Evolutionary conservation across 1,140 invertebrate genomes (phyloP), one percentile per base, ranked within the genome.

Genomic region (Neodiprion lecontei): DNA sequence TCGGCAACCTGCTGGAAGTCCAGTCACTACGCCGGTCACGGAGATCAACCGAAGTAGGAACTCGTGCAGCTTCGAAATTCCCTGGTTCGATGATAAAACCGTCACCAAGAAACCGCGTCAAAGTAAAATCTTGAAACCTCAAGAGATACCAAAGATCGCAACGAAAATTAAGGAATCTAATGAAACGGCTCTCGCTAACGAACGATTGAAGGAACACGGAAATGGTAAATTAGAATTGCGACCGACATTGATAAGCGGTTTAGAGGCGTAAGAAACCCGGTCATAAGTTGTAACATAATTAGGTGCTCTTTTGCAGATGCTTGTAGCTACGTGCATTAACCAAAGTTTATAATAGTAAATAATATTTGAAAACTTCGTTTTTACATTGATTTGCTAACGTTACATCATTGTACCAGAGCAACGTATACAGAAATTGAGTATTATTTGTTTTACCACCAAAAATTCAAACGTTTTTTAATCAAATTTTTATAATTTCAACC

Each of bases 21-120:
- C 48, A 47, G 7, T 28, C 0, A 66, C 28, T 50, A 65, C 11
- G n/a, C 40, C 28, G 17, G 12, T 14, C 11, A 70, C 71, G 23
- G 73, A 78, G 49, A 76, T 78, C 48, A 68, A 68, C 4, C 28
- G 49, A 14, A 76, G 72, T 72, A 69, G 53, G 28, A 78, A 78
- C 67, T 79, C 78, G 9, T 79, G 78, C 67, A 77, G 78, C 70
- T 79, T 79, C 49, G 69, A 75, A 14, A 75, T 79, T 61, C 76
- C 76, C 11, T 72, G 76, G 50, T 17, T 7, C 47, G 69, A 70
- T 14, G 69, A 75, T 74, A 61, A 66, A 71, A 10, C 65, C 61
- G 23, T 7, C 9, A 75, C 21, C 28, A 9, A 61, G 48, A 50
- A 75, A 40, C 53, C n/a, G 3, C 11, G 53, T 61, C 53, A 61